Percentiles rank a stretch among this genome's conserved stretches.
phyloP scores from a whole-genome alignment of 2,888 invertebrate species.

The Nomada ruficornis region DNA sequence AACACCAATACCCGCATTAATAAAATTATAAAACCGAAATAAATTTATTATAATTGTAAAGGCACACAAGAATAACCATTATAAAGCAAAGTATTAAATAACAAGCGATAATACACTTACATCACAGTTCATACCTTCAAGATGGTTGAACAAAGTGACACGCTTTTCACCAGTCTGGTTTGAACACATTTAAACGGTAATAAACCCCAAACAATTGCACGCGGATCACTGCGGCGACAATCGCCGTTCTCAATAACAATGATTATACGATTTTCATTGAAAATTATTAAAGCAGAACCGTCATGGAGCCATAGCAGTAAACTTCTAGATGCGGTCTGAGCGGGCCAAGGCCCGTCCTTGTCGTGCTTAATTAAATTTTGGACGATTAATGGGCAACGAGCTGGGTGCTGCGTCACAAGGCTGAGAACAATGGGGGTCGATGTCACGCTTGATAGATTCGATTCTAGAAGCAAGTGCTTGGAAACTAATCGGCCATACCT shows the following conservation, averaged over 20 bases:
- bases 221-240: neutral
- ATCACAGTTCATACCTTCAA: too few relatives aligned
- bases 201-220: neutral
- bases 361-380: conserved; percentile 77
- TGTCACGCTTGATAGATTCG: conserved; percentile 63
- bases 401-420: conserved; percentile 32
- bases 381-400: conserved; percentile 76
- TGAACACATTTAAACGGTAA: neutral
- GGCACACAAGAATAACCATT: too few relatives aligned
- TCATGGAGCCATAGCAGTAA: neutral
- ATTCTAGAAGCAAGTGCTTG: conserved; percentile 44
- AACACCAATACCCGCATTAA: too few relatives aligned
- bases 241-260: neutral
- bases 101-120: too few relatives aligned
- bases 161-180: too few relatives aligned
- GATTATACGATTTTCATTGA: conserved; percentile 1
- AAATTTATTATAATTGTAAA: too few relatives aligned
- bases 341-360: conserved; percentile 41
- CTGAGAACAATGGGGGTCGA: conserved; percentile 54
- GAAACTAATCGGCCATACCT: conserved; percentile 44
- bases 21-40: too few relatives aligned
- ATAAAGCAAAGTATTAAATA: too few relatives aligned
- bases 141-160: too few relatives aligned
- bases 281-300: conserved; percentile 24
- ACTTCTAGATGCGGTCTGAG: conserved; percentile 20